Evolutionary conservation across 2,113 vertebrate genomes (phyloP).

Genomic region (Willisornis vidua): DNA sequence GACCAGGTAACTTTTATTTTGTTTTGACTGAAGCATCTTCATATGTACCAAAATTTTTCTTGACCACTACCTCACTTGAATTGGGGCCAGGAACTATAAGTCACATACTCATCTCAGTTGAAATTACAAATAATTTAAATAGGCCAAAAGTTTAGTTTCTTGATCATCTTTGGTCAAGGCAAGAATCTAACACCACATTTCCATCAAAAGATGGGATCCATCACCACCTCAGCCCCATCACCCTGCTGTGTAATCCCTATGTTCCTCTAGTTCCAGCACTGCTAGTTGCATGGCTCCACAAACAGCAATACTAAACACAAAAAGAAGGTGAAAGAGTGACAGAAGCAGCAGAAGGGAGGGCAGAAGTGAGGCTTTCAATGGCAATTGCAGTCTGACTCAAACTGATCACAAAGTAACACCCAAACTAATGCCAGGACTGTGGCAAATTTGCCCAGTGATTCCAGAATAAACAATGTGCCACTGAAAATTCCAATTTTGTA

Average conservation of each 20-base stretch:
- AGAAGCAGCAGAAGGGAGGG: background rate
- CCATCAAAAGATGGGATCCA: background rate
- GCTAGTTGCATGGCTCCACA: rapidly evolving
- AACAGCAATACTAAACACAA: background rate
- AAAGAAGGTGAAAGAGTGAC: background rate
- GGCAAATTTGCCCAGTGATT: background rate
- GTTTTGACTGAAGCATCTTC: background rate
- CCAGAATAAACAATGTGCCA: background rate
- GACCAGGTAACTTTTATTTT: background rate
- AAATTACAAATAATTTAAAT: background rate
- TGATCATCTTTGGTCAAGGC: background rate
- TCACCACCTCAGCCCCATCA: background rate
- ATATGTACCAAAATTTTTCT: background rate
- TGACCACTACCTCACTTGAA: background rate
- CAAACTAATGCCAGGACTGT: background rate
- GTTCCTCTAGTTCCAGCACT: background rate
- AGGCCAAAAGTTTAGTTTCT: background rate
- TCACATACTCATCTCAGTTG: background rate
- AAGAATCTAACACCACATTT: background rate
- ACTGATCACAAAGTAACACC: background rate
- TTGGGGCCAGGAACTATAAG: background rate
- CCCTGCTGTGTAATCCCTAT: background rate
- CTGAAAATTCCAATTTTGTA: background rate
- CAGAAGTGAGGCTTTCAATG: background rate
- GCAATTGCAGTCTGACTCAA: background rate